phyloP scores from a whole-genome alignment of 1,140 invertebrate genomes.

The Ylistrum balloti region DNA sequence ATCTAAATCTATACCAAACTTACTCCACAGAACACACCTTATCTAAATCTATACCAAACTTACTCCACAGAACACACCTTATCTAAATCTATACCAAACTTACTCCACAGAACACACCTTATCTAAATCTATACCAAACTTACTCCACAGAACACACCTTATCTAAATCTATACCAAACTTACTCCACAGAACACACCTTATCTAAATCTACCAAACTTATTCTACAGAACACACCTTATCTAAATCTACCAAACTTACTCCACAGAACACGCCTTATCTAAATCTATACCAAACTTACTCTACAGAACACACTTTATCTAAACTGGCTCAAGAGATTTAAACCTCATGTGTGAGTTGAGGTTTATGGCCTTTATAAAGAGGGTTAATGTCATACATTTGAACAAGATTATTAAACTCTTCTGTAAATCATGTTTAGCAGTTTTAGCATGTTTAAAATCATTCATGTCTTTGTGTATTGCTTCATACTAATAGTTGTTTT shows the following conservation, averaged over 20 bases:
- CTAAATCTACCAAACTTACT: background rate
- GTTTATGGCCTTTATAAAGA: too few relatives aligned
- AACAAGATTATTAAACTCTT: too few relatives aligned
- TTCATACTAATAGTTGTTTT: too few relatives aligned
- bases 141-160: background rate
- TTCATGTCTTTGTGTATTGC: too few relatives aligned
- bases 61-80: background rate
- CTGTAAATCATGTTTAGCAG: too few relatives aligned
- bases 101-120: background rate
- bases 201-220: background rate
- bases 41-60: background rate
- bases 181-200: conserved; percentile 1
- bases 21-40: background rate
- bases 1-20: background rate
- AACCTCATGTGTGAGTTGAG: too few relatives aligned
- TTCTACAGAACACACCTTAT: background rate
- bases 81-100: background rate
- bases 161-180: background rate
- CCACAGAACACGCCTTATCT: background rate
- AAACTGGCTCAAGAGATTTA: too few relatives aligned
- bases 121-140: background rate
- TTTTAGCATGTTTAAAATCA: too few relatives aligned
- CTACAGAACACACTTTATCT: too few relatives aligned
- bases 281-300: background rate
- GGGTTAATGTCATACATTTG: too few relatives aligned